These are phyloP conservation scores for Automeris io DNA, from an alignment of 2,888 invertebrate genomes.

Conservation along the genomic window DNA sequence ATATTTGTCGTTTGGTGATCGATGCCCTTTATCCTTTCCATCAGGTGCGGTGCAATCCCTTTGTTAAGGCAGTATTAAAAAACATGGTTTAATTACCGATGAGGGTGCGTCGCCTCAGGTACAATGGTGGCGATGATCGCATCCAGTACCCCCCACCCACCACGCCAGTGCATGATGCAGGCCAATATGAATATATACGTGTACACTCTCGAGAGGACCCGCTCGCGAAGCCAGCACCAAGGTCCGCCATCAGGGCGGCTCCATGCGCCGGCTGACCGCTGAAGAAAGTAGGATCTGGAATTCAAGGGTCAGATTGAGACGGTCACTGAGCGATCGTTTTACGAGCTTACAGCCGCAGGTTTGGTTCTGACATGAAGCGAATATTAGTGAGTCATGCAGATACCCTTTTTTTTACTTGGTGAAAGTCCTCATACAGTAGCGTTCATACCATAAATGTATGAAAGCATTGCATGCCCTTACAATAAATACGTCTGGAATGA, in stretches of 20 bases:
- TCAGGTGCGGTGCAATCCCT: too few relatives aligned
- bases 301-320: not conserved
- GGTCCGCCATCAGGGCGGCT: conserved; percentile 29
- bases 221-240: conserved; percentile 48
- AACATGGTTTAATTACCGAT: conserved; percentile 47
- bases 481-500: too few relatives aligned
- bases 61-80: too few relatives aligned
- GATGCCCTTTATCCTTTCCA: too few relatives aligned
- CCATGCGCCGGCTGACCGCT: conserved; percentile 48
- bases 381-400: too few relatives aligned
- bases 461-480: too few relatives aligned
- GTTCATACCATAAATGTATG: too few relatives aligned
- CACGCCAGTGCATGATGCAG: conserved; percentile 92
- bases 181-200: conserved; percentile 84
- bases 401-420: too few relatives aligned
- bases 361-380: too few relatives aligned
- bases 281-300: conserved; percentile 44
- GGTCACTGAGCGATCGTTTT: not conserved
- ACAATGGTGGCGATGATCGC: conserved; percentile 72
- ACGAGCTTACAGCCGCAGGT: not conserved
- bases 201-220: conserved; percentile 80
- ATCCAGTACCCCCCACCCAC: conserved; percentile 87
- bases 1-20: too few relatives aligned
- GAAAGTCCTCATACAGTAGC: too few relatives aligned
- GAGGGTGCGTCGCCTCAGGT: conserved; percentile 37